A percentile compares a stretch with the other conserved stretches of the same genome.
Conservation (phyloP, 2,888 invertebrate genomes). For the Nemotelus nigrinus region DNA sequence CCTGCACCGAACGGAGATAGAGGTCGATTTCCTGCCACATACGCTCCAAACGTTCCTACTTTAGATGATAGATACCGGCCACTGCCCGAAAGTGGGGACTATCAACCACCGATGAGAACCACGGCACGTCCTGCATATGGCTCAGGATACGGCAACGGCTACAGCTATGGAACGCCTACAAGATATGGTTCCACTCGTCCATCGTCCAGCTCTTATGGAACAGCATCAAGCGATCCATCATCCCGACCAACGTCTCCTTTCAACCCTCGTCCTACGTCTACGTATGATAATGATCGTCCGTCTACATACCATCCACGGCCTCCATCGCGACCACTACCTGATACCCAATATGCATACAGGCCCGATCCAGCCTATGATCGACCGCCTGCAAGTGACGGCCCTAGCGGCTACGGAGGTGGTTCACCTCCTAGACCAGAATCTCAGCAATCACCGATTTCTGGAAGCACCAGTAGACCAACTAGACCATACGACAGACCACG, state of each 20-base stretch:
- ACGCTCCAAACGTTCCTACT: conserved; percentile 62
- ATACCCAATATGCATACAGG: conserved; percentile 45
- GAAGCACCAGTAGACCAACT: background rate
- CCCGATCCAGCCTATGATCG: conserved; percentile 39
- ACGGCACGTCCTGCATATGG: conserved; percentile 61
- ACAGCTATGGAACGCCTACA: conserved; percentile 60
- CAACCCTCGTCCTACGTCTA: conserved; percentile 45
- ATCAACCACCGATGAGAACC: conserved; percentile 49
- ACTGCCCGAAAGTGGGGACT: conserved; percentile 51
- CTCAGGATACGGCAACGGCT: conserved; percentile 63
- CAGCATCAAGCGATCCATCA: conserved; percentile 55
- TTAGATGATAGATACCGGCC: conserved; percentile 60
- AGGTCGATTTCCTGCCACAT: conserved; percentile 60
- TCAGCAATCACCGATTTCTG: background rate
- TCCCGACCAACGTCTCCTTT: conserved; percentile 53
- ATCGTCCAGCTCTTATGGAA: conserved; percentile 2
- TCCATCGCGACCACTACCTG: conserved; percentile 49
- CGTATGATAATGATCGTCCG: conserved; percentile 44
- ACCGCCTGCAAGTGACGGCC: conserved; percentile 17
- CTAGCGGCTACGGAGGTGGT: background rate
- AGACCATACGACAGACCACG: conserved; percentile 24
- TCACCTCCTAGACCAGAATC: conserved; percentile 26
- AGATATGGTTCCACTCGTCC: conserved; percentile 44
- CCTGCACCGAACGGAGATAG: conserved; percentile 62
- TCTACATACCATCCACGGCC: conserved; percentile 42